Evolutionary conservation across 2,888 invertebrate species (phyloP), one percentile per base, ranked within the genome.

Genomic region (Drosophila mettleri): DNA sequence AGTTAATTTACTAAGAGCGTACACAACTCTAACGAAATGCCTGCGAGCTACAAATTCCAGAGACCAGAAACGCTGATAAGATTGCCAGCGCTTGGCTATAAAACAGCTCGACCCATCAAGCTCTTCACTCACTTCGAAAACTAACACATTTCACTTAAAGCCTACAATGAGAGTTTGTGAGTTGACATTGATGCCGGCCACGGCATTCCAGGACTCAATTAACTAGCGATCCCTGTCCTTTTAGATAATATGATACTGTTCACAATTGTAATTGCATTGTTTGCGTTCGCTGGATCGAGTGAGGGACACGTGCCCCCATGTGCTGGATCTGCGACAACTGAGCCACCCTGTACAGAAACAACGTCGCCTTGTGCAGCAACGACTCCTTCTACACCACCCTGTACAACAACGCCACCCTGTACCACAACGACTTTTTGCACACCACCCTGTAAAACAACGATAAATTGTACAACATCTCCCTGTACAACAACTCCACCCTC

Each of bases 121-220:
- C 20, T 20, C 51, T 9, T 12, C 41, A 27, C 27, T 65, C 72
- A 71, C 49, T 58, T 20, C 14, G 31, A 36, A 53, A 49, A 10
- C 43, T 24, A 9, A 9, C 22, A 57, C 38, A 31, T 24, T 41
- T 36, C 12, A 48, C 33, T 49, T 14, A 8, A 18, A 54, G 10
- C 16, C 33, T 27, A 39, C 45, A 53, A 84, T 78, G 70, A 74
- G 67, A 78, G 64, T 64, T 63, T 81, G 67, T 80, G 55, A 61
- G 78, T 78, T 53, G 9, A 16, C 14, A 14, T 14, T 14, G 8
- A 3, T 1, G 14, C 8, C 7, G 0, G 18, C 7, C 4, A 22
- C 4, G 8, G 22, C 12, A 33, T 7, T 7, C 20, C 3, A 0
- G n/a, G 0, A 31, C 20, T 8, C 5, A 1, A 14, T 12, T 54